A percentile compares a stretch with the other conserved stretches of the same genome.
phyloP scores from a whole-genome alignment of 1,140 invertebrate genomes.

The Aethina tumida region DNA sequence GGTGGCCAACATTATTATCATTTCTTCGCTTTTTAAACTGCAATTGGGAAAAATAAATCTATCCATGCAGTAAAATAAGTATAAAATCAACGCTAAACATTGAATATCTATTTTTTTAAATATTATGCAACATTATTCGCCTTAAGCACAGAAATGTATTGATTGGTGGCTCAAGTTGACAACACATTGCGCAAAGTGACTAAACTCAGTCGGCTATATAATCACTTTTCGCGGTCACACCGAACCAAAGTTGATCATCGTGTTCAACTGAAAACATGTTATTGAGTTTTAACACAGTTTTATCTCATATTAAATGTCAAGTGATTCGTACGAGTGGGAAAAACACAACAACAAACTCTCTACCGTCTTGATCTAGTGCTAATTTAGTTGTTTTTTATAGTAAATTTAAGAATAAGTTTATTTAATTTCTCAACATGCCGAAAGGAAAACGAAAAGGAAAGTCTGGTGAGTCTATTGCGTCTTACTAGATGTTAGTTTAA shows the following conservation, averaged over 20 bases:
- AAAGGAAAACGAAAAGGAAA: constrained; percentile 36
- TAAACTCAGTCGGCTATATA: too few species aligned
- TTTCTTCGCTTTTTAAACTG: too few species aligned
- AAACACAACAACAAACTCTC: constrained; percentile 32
- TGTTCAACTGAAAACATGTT: constrained; percentile 33
- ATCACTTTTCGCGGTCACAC: too few species aligned
- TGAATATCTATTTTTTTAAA: too few species aligned
- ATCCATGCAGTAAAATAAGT: too few species aligned
- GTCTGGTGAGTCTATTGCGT: constrained; percentile 29
- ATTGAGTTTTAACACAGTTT: constrained; percentile 32
- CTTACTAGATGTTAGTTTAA: not conserved
- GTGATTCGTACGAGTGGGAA: constrained; percentile 29
- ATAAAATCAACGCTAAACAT: too few species aligned
- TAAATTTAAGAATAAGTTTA: constrained; percentile 33
- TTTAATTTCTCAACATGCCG: constrained; percentile 31
- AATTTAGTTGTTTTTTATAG: constrained; percentile 32
- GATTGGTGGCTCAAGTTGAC: too few species aligned
- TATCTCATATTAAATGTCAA: constrained; percentile 34
- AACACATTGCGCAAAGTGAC: too few species aligned
- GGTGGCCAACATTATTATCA: too few species aligned
- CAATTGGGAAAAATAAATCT: too few species aligned
- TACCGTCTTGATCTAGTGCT: constrained; percentile 36
- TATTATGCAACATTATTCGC: too few species aligned
- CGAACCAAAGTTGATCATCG: constrained; percentile 20
- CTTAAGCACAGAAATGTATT: too few species aligned